These are phyloP conservation scores for Bembecia ichneumoniformis DNA, from an alignment of 2,888 invertebrate species.

Conservation along the genomic window DNA sequence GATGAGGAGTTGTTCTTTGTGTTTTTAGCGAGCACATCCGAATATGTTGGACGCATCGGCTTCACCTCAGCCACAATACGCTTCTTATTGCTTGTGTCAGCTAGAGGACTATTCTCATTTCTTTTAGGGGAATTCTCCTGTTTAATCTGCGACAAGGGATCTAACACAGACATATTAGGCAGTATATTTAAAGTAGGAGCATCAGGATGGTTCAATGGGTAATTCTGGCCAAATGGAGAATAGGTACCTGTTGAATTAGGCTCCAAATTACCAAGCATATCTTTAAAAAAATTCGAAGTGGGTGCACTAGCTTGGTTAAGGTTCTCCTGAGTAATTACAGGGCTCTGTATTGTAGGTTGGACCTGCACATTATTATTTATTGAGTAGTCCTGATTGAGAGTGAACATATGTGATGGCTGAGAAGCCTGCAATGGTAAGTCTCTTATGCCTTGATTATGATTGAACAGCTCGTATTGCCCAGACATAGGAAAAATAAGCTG, in stretches of 20 bases:
- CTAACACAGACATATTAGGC: constrained; percentile 35
- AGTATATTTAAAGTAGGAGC: constrained; percentile 44
- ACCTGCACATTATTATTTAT: constrained; percentile 34
- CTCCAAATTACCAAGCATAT: constrained; percentile 80
- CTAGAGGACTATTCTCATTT: constrained; percentile 58
- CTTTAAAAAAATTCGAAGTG: constrained; percentile 75
- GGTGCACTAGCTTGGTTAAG: constrained; percentile 30
- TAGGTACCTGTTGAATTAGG: constrained; percentile 81
- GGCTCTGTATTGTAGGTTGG: constrained; percentile 27
- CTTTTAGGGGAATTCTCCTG: constrained; percentile 51
- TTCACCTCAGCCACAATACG: constrained; percentile 88
- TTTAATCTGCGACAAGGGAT: constrained; percentile 36
- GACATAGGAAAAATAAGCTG: constrained; percentile 60
- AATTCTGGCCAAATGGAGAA: constrained; percentile 79
- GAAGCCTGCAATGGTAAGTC: constrained; percentile 45
- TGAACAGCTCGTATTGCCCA: constrained; percentile 62
- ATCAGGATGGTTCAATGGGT: constrained; percentile 66
- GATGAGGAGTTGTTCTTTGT: constrained; percentile 60
- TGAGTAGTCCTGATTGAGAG: constrained; percentile 52
- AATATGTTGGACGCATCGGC: constrained; percentile 89
- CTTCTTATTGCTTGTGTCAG: constrained; percentile 73
- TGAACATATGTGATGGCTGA: constrained; percentile 46
- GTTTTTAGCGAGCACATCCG: constrained; percentile 84
- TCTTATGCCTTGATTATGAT: constrained; percentile 46
- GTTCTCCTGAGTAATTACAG: constrained; percentile 34